Evolutionary conservation across 2,888 invertebrate species (phyloP).

Genomic region (Lasioglossum marginatum): DNA sequence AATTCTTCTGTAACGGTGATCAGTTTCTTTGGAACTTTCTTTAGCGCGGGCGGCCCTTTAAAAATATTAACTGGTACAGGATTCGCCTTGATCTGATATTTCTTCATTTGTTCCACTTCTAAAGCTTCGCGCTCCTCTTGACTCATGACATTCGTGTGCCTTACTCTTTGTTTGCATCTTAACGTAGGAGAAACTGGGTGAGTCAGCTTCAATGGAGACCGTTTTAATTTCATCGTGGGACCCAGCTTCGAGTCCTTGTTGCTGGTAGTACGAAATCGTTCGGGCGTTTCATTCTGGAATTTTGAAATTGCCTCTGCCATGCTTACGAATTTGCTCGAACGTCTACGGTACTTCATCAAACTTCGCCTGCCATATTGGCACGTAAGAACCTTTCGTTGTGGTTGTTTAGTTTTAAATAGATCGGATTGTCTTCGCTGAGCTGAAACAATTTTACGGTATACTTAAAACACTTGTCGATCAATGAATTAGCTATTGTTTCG

Average conservation of each 20-base stretch:
- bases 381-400: constrained; percentile 46
- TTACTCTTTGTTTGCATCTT: constrained; percentile 83
- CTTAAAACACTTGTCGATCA: not conserved
- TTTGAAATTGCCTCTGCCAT: constrained; percentile 86
- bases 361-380: constrained; percentile 66
- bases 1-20: constrained; percentile 88
- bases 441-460: not conserved
- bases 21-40: constrained; percentile 85
- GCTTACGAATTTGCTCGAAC: constrained; percentile 83
- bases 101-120: constrained; percentile 88
- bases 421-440: not conserved
- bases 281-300: constrained; percentile 86
- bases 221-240: constrained; percentile 66
- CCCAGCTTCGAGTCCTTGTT: constrained; percentile 42
- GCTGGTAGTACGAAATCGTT: constrained; percentile 84
- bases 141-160: constrained; percentile 86
- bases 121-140: constrained; percentile 87
- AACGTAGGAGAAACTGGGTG: constrained; percentile 78
- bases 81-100: constrained; percentile 89
- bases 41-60: constrained; percentile 83
- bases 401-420: not conserved
- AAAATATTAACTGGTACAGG: constrained; percentile 88
- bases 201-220: constrained; percentile 71
- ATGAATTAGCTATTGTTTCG: not conserved
- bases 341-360: constrained; percentile 38